Evolutionary conservation across 2,888 invertebrate genomes (phyloP).

Genomic region (Brenthis daphne): DNA sequence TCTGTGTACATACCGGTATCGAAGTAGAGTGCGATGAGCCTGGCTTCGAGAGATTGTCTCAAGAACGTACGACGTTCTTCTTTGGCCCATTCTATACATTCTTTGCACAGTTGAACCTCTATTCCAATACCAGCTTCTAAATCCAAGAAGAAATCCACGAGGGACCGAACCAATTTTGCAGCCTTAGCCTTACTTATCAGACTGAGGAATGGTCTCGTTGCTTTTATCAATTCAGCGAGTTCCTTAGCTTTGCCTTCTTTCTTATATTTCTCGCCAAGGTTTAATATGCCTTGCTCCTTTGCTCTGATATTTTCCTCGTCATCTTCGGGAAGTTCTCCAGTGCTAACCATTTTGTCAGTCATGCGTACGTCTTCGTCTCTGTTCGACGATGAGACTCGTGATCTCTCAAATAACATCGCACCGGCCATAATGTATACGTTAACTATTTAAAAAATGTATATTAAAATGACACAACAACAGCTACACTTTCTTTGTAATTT

Average conservation of each 20-base stretch:
- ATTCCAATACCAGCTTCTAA: slow-evolving; percentile 98
- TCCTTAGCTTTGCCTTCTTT: slow-evolving; percentile 96
- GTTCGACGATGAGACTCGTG: slow-evolving; percentile 89
- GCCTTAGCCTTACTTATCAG: slow-evolving; percentile 99
- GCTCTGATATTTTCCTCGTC: slow-evolving; percentile 95
- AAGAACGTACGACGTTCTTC: slow-evolving; percentile 98
- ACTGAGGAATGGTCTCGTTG: slow-evolving; percentile 96
- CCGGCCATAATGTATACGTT: slow-evolving; percentile 89
- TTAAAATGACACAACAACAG: slow-evolving; percentile 69
- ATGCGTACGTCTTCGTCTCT: slow-evolving; percentile 89
- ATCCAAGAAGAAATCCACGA: slow-evolving; percentile 98
- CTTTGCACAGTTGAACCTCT: slow-evolving; percentile 95
- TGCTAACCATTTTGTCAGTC: slow-evolving; percentile 89
- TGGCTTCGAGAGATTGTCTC: slow-evolving; percentile 96
- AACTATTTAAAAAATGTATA: slow-evolving; percentile 69
- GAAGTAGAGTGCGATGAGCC: slow-evolving; percentile 96
- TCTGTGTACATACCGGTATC: slow-evolving; percentile 95
- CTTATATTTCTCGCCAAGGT: slow-evolving; percentile 95
- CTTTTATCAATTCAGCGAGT: slow-evolving; percentile 95
- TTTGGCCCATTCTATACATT: slow-evolving; percentile 99
- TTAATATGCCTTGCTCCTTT: slow-evolving; percentile 96
- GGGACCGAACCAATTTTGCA: slow-evolving; percentile 96
- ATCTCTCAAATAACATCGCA: slow-evolving; percentile 94
- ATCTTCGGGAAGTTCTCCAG: slow-evolving; percentile 88
- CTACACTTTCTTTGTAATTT: slow-evolving; percentile 79